These are phyloP conservation scores for Xenopus petersii DNA, from an alignment of 2,797 vertebrate genomes.

Conservation along the genomic window DNA sequence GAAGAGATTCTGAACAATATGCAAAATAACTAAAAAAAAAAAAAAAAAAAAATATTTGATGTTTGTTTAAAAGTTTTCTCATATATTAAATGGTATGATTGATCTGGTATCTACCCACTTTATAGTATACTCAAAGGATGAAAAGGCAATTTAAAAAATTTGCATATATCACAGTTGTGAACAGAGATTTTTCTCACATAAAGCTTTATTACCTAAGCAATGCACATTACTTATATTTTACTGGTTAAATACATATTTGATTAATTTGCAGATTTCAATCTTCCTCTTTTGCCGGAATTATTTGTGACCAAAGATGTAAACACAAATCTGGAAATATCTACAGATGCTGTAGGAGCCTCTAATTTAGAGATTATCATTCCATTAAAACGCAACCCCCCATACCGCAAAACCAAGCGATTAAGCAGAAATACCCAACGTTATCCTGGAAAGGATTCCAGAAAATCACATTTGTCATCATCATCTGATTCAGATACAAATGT, in stretches of 20 bases:
- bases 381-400: conserved; percentile 63
- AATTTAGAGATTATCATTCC: conserved; percentile 55
- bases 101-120: no score
- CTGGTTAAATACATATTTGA: conserved; percentile 17
- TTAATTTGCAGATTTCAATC: conserved; percentile 77
- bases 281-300: conserved; percentile 75
- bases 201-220: no score
- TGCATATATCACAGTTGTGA: no score
- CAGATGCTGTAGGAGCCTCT: conserved; percentile 61
- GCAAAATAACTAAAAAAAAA: no score
- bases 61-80: no score
- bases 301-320: conserved; percentile 77
- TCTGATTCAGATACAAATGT: conserved; percentile 90
- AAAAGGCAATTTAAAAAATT: no score
- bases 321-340: conserved; percentile 71
- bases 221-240: no score
- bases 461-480: conserved; percentile 87
- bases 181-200: no score
- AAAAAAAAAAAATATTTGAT: no score
- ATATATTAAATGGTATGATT: no score
- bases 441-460: conserved; percentile 83
- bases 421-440: conserved; percentile 79
- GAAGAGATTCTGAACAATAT: no score
- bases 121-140: no score
- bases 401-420: conserved; percentile 72